Evolutionary conservation across 2,888 invertebrate species (phyloP).

Genomic region (Sphaerophoria rueppellii): DNA sequence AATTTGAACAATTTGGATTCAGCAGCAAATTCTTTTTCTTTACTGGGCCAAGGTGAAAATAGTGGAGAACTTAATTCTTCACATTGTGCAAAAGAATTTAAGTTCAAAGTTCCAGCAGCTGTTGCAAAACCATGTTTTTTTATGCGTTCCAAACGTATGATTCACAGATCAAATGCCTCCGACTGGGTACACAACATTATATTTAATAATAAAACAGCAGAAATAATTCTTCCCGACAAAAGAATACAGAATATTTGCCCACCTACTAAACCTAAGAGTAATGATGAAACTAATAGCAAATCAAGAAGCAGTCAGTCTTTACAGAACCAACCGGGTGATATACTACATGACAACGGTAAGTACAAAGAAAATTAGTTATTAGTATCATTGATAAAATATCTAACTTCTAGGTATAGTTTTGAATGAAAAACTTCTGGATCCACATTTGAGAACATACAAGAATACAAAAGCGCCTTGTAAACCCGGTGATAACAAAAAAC

Average conservation of each 20-base stretch:
- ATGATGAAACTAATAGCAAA: too few species aligned
- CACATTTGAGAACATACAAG: constrained; percentile 46
- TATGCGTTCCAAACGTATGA: not conserved
- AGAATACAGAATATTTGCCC: too few species aligned
- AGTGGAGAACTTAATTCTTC: not conserved
- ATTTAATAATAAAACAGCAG: constrained; percentile 2
- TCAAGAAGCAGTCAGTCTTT: too few species aligned
- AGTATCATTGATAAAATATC: constrained; percentile 1
- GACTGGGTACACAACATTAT: constrained; percentile 19
- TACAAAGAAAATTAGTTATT: not conserved
- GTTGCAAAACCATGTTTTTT: constrained; percentile 24
- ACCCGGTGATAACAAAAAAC: not conserved
- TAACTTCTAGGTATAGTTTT: constrained; percentile 43
- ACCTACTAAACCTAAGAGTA: too few species aligned
- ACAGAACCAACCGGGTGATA: constrained; percentile 3
- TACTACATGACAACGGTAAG: constrained; percentile 38
- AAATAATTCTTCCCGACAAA: not conserved
- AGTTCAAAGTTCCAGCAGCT: constrained; percentile 30
- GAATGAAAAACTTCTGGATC: constrained; percentile 46
- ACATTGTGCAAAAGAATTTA: not conserved
- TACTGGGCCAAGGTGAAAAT: not conserved
- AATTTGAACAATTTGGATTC: too few species aligned
- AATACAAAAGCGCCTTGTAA: constrained; percentile 20
- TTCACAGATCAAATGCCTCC: not conserved
- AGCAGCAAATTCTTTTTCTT: too few species aligned